These are phyloP conservation scores for Hirtodrosophila alboralis DNA, from an alignment of 2,888 invertebrate genomes.

Conservation along the genomic window DNA sequence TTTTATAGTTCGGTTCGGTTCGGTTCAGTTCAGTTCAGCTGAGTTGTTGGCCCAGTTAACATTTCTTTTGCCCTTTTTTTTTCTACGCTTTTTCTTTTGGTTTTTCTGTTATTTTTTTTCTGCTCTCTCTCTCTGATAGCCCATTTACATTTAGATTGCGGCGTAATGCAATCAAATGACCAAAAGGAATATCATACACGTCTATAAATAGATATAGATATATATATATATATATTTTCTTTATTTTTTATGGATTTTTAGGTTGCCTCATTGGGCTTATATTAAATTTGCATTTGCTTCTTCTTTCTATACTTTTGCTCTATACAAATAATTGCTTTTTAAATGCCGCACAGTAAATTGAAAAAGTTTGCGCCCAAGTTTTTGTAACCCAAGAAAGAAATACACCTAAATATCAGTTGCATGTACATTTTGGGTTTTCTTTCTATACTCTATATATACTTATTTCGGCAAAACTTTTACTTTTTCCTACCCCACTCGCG, in stretches of 20 bases:
- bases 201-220: too few relatives aligned
- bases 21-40: conserved; percentile 3
- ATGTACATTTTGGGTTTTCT: conserved; percentile 15
- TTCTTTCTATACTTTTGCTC: background rate
- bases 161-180: conserved; percentile 57
- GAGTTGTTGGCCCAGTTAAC: conserved; percentile 50
- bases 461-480: conserved; percentile 48
- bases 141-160: conserved; percentile 74
- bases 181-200: conserved; percentile 35
- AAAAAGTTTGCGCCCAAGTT: conserved; percentile 61
- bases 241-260: conserved; percentile 9
- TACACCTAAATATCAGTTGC: conserved; percentile 47
- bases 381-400: conserved; percentile 33
- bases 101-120: conserved; percentile 10
- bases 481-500: conserved; percentile 37
- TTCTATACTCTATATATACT: too few relatives aligned
- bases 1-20: conserved; percentile 6
- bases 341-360: conserved; percentile 67
- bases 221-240: background rate
- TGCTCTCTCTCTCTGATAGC: conserved; percentile 41
- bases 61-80: conserved; percentile 9
- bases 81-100: background rate
- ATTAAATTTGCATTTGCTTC: conserved; percentile 42
- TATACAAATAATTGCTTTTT: conserved; percentile 61
- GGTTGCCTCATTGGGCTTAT: conserved; percentile 31